Base-by-base conservation (phyloP, 2,797 vertebrate species). In the Denticeps clupeoides region DNA sequence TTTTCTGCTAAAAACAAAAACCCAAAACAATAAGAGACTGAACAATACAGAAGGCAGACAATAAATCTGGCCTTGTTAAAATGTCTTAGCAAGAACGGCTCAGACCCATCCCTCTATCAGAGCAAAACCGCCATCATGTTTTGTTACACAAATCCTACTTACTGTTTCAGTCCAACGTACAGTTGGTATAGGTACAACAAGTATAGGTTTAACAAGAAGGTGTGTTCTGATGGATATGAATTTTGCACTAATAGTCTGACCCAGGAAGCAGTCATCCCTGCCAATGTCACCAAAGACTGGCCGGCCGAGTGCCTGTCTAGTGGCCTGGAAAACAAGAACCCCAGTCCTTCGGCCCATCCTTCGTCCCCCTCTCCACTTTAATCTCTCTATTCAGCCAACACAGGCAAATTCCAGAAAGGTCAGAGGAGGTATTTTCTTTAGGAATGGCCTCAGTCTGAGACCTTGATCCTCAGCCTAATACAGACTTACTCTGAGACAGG, bases 321-420 rank as follows among this genome's bases (percentile, higher is more conserved):
- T 72, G 63, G 58, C 59, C 55, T 68, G 70, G 73, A 78, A 73
- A 73, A 77, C n/a, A n/a, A n/a, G n/a, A n/a, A 63, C 71, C 4
- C 7, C 5, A 22, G 8, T 37, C 13, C 7, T 23, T 28, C 37
- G 67, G 35, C 65, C 71, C 71, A 75, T 74, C 69, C 51, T 8
- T 49, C 49, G 25, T 11, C 16, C 51, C 51, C 47, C 37, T 56
- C 55, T 51, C 69, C 67, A 57, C 69, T 71, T 70, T 75, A 70
- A 69, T 67, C 62, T 62, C 50, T 62, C 69, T 56, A 51, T 66
- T 75, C 63, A 70, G 72, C 73, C 69, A 60, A 70, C 66, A 55
- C 67, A 73, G 72, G 71, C 56, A 70, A 64, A 75, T 80, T 79
- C 77, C 69, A 64, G 74, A 74, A 72, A 60, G 69, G 68, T 73